A percentile compares a stretch with the other conserved stretches of the same genome.
phyloP scores from a whole-genome alignment of 2,888 invertebrate genomes.

The Conus canariensis region DNA sequence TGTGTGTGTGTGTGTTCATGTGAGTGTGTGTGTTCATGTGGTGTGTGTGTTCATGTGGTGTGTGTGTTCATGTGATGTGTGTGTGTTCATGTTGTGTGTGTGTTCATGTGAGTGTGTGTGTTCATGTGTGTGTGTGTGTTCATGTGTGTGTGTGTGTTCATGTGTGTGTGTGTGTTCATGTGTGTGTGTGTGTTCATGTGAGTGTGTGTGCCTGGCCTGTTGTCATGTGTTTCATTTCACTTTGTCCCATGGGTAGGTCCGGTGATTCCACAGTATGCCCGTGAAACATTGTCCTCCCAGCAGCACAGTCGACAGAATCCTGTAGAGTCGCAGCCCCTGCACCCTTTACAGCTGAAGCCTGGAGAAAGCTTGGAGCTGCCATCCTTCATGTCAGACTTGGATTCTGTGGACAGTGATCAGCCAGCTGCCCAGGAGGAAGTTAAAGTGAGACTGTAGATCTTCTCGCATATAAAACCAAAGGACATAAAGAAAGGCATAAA shows the following conservation, averaged over 20 bases:
- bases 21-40: too few species aligned
- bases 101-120: too few species aligned
- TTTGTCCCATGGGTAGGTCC: conserved; percentile 55
- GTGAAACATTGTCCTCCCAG: conserved; percentile 69
- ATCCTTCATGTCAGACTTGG: conserved; percentile 47
- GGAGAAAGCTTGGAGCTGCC: conserved; percentile 43
- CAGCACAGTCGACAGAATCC: conserved; percentile 58
- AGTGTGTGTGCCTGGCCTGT: background rate
- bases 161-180: too few species aligned
- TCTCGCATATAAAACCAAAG: too few species aligned
- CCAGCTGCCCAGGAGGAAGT: background rate
- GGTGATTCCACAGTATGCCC: conserved; percentile 69
- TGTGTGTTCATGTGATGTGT: background rate
- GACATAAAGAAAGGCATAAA: too few species aligned
- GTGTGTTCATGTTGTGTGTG: background rate
- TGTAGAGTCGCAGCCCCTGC: conserved; percentile 41
- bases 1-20: too few species aligned
- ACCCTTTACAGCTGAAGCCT: conserved; percentile 1
- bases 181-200: background rate
- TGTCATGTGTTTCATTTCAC: too few species aligned
- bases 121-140: too few species aligned
- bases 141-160: too few species aligned
- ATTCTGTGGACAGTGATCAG: conserved; percentile 4
- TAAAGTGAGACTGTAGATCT: background rate
- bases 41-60: background rate